A percentile compares a stretch with the other conserved stretches of the same genome.
Conservation (phyloP, 2,113 vertebrate species). For the Platichthys stellatus region DNA sequence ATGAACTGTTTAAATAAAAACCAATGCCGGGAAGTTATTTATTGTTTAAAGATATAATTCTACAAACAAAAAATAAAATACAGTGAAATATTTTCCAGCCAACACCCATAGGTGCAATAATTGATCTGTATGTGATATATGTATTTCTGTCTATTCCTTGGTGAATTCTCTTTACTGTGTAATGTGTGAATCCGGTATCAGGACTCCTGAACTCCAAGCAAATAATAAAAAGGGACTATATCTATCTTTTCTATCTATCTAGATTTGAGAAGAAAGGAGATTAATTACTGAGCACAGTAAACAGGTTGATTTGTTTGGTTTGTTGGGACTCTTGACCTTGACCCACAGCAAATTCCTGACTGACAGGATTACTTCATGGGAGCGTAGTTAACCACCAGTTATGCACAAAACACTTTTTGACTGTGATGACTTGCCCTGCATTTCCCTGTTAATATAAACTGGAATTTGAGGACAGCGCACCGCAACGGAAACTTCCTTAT, state of each 20-base stretch:
- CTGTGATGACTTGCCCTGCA: not conserved
- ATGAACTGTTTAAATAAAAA: no score
- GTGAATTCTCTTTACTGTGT: no score
- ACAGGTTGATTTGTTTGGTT: slow-evolving; percentile 49
- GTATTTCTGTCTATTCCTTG: no score
- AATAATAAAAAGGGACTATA: slow-evolving; percentile 7
- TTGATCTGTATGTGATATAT: no score
- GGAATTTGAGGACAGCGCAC: not conserved
- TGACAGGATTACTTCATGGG: slow-evolving; percentile 25
- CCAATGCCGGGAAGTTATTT: no score
- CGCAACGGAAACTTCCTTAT: not conserved
- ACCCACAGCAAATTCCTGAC: slow-evolving; percentile 60
- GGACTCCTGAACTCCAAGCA: no score
- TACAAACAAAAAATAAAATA: no score
- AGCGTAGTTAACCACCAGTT: slow-evolving; percentile 23
- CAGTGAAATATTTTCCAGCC: no score
- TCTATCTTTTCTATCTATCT: not conserved
- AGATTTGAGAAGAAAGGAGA: slow-evolving; percentile 26
- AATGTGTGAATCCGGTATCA: no score
- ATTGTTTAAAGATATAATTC: no score
- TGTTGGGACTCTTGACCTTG: slow-evolving; percentile 62
- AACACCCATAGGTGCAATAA: no score
- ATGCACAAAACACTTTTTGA: slow-evolving; percentile 17
- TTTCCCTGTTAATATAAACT: not conserved
- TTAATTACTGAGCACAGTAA: slow-evolving; percentile 61